phyloP scores from a whole-genome alignment of 2,797 vertebrate genomes.

The Glossophaga mutica region DNA sequence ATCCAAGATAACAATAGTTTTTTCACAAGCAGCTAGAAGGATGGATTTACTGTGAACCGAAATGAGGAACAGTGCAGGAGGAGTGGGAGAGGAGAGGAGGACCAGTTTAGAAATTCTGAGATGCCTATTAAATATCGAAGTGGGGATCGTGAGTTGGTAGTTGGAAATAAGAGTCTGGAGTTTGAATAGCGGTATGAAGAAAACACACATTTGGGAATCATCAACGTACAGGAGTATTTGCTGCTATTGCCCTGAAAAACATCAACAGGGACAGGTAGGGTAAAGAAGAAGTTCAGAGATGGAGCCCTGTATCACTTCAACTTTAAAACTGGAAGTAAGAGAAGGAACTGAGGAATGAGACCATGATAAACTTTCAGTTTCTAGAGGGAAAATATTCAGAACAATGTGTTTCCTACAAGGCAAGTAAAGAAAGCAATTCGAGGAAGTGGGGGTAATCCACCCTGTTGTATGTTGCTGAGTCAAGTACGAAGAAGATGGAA shows the following conservation, averaged over 20 bases:
- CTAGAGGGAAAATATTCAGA: not conserved
- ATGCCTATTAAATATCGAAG: not conserved
- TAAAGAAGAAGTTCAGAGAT: not conserved
- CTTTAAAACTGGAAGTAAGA: not conserved
- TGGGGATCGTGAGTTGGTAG: not conserved
- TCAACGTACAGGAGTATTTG: not conserved
- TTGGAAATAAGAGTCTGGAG: not conserved
- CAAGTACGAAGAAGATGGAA: not conserved
- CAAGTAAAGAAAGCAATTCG: not conserved
- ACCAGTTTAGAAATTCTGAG: not conserved
- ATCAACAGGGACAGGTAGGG: not conserved
- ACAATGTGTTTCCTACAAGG: not conserved
- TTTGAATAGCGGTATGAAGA: not conserved
- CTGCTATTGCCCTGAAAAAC: not conserved
- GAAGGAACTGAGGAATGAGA: not conserved
- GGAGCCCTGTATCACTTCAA: not conserved
- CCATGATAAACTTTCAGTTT: not conserved
- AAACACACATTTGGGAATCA: not conserved
- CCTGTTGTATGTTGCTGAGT: not conserved
- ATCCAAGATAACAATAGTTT: not conserved
- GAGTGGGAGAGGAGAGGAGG: not conserved
- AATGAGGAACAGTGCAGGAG: not conserved
- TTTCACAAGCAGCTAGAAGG: not conserved
- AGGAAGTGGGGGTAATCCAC: not conserved
- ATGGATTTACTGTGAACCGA: not conserved